phyloP scores from a whole-genome alignment of 2,797 vertebrate genomes.

The Liasis olivaceus region DNA sequence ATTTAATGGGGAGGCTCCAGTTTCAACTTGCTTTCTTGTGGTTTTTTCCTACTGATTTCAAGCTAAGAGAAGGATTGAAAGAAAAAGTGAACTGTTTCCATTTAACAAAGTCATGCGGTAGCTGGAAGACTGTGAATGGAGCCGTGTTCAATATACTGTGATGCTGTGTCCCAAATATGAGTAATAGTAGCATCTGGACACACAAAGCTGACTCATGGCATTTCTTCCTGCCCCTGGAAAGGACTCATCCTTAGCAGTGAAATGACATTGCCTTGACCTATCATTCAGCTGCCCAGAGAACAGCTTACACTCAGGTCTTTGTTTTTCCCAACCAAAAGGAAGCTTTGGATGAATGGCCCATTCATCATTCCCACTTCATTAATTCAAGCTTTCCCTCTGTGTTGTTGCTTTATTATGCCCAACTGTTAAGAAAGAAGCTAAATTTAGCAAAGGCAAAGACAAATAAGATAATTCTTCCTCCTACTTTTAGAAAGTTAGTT shows the following conservation, averaged over 20 bases:
- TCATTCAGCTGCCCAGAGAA: constrained; percentile 76
- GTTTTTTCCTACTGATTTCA: constrained; percentile 2
- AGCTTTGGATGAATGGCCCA: constrained; percentile 76
- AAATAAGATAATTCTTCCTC: constrained; percentile 78
- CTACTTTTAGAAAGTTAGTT: constrained; percentile 65
- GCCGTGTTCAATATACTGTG: constrained; percentile 24
- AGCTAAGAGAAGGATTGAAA: constrained; percentile 35
- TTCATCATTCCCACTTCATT: constrained; percentile 74
- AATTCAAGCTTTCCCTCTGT: constrained; percentile 74
- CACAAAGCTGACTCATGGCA: constrained; percentile 71
- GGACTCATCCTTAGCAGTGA: constrained; percentile 65
- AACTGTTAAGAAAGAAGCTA: constrained; percentile 68
- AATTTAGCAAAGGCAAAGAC: constrained; percentile 69
- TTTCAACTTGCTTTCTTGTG: background rate
- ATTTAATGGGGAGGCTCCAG: background rate
- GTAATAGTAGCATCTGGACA: constrained; percentile 76
- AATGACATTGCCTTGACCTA: constrained; percentile 77
- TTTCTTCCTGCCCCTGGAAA: constrained; percentile 73
- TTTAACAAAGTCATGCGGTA: constrained; percentile 39
- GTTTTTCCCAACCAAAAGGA: constrained; percentile 73
- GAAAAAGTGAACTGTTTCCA: constrained; percentile 36
- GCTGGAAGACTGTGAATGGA: constrained; percentile 59
- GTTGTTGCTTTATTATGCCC: constrained; percentile 70
- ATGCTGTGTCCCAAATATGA: constrained; percentile 66
- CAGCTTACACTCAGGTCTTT: constrained; percentile 76